Conservation (phyloP, 2,888 invertebrate genomes). For the Cataglyphis albicans region DNA sequence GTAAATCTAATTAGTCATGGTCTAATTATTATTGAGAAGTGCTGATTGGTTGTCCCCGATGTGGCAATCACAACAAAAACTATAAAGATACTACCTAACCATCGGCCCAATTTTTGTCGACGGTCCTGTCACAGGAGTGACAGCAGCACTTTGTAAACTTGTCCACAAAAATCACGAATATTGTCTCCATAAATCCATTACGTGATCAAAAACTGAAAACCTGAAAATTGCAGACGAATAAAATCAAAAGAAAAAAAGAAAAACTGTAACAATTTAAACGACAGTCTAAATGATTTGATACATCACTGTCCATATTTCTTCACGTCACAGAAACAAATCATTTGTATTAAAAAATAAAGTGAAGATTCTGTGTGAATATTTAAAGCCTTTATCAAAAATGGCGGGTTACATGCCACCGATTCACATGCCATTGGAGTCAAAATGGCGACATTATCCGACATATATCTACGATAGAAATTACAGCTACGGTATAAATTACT, state of each 20-base stretch:
- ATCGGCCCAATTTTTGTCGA: conserved; percentile 72
- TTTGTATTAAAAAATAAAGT: not conserved
- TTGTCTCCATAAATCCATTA: not conserved
- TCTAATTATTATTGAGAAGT: conserved; percentile 79
- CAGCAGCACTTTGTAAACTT: conserved; percentile 43
- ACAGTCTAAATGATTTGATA: not conserved
- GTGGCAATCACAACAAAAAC: conserved; percentile 70
- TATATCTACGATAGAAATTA: conserved; percentile 93
- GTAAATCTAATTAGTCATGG: conserved; percentile 73
- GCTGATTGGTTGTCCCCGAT: conserved; percentile 81
- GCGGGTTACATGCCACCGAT: conserved; percentile 77
- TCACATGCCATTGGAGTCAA: conserved; percentile 82
- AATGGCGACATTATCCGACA: conserved; percentile 87
- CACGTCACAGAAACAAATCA: not conserved
- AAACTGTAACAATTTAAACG: not conserved
- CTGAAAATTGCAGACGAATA: not conserved
- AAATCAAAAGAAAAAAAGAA: not conserved
- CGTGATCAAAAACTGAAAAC: not conserved
- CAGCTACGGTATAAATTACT: conserved; percentile 93
- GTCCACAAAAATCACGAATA: conserved; percentile 52
- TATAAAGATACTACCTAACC: conserved; percentile 74
- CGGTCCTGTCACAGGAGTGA: conserved; percentile 57
- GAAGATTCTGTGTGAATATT: not conserved
- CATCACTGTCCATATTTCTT: not conserved
- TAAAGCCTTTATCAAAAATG: conserved; percentile 73